A percentile compares a stretch with the other conserved stretches of the same genome.
Conservation (phyloP, 2,888 invertebrate species). For the Anoplius nigerrimus region DNA sequence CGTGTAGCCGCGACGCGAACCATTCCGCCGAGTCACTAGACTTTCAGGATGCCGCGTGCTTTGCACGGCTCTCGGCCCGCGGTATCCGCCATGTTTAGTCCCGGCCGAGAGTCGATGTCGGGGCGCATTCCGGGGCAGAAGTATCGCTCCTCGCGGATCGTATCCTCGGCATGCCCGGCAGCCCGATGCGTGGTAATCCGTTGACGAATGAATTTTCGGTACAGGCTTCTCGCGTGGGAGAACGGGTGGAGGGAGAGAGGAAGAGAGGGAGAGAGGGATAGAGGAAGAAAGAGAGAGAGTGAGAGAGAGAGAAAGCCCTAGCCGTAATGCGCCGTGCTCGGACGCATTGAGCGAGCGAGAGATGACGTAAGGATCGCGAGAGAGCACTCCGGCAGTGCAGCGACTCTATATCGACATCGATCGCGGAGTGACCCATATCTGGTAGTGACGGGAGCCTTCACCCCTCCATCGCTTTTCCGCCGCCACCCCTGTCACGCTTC, state of each 20-base stretch:
- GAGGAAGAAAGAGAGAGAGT: no score
- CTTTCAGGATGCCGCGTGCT: conserved; percentile 32
- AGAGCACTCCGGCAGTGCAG: conserved; percentile 52
- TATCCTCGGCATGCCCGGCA: neutral
- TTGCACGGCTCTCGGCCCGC: neutral
- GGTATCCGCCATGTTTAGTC: conserved; percentile 23
- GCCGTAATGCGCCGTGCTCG: no score
- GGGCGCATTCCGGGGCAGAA: neutral
- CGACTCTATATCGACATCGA: conserved; percentile 71
- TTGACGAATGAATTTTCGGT: neutral
- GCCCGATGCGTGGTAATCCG: conserved; percentile 3
- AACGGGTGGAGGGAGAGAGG: conserved; percentile 68
- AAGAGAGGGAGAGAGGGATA: neutral
- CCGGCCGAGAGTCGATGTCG: conserved; percentile 4
- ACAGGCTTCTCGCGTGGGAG: conserved; percentile 40
- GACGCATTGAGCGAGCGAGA: neutral
- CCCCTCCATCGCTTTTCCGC: conserved; percentile 14
- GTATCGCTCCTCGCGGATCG: neutral
- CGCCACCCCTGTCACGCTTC: conserved; percentile 5
- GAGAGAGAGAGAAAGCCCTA: no score
- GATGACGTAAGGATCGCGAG: conserved; percentile 56
- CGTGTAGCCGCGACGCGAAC: conserved; percentile 48
- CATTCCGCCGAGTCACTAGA: conserved; percentile 48
- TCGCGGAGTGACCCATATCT: conserved; percentile 74
- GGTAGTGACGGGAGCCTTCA: conserved; percentile 50